Evolutionary conservation across 2,888 invertebrate genomes (phyloP), one percentile per base, ranked within the genome.

Genomic region (Encarsia formosa): DNA sequence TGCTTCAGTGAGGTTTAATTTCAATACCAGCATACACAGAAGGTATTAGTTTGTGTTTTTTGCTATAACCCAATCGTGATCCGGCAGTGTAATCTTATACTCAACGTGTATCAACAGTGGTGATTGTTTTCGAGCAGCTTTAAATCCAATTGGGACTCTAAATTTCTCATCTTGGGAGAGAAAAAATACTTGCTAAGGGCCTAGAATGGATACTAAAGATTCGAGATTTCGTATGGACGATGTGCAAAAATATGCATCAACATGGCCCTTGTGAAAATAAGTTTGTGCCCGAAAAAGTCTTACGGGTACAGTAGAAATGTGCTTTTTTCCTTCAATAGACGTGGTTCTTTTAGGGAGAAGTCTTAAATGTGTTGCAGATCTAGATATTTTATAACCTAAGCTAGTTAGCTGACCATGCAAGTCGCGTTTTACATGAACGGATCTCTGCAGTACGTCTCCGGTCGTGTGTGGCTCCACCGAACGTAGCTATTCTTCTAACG

Each of bases 1-100:
- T 42, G 69, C 67, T 61, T 69, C 50, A 51, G 70, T 68, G 62
- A 68, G 49, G 51, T 62, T 59, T 41, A 60, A 54, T 43, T 59
- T 16, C 40, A 34, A 63, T 54, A 20, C 51, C 61, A 32, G 64
- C 68, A 58, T 67, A 68, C 66, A 70, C 65, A 11, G 65, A 64
- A 65, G 68, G 68, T 38, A 67, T 65, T 2, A 72, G 54, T 44
- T 70, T 69, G 34, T 34, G 44, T 11, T 18, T 15, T 31, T 22
- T 22, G 32, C 44, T 2, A 44, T 19, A 22, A 44, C 31, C 32
- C 32, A 44, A 32, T 44, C 44, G 22, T 31, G 44, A 18, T 32
- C 44, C 2, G 32, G 32, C 15, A 37, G 18, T 18, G 4, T 15
- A 3, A 37, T 18, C 19, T 3, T 4, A 6, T 37, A 37, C 3